Percentiles rank a stretch among this genome's conserved stretches.
phyloP scores from a whole-genome alignment of 2,888 invertebrate genomes.

The Ditylenchus weischeri region DNA sequence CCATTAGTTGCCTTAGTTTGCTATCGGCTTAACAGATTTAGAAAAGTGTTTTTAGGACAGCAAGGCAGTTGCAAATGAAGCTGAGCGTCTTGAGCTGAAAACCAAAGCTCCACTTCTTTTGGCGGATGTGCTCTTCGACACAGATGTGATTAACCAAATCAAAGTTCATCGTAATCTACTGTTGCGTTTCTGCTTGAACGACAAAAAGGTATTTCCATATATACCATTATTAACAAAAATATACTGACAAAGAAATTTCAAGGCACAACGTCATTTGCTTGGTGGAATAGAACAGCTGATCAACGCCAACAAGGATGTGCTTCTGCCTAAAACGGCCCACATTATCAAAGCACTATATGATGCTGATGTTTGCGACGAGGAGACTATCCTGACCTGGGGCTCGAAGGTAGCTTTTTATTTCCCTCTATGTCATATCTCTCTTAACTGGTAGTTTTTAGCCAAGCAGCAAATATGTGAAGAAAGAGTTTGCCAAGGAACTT shows the following conservation, averaged over 20 bases:
- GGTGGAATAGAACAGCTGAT: slow-evolving; percentile 87
- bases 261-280: slow-evolving; percentile 74
- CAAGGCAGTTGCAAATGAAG: slow-evolving; percentile 73
- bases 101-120: slow-evolving; percentile 86
- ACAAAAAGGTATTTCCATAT: slow-evolving; percentile 42
- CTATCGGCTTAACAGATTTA: too few species aligned
- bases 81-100: slow-evolving; percentile 86
- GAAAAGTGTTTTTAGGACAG: slow-evolving; percentile 60
- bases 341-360: slow-evolving; percentile 90
- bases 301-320: slow-evolving; percentile 62
- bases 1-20: too few species aligned
- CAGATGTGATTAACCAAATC: slow-evolving; percentile 66
- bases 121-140: slow-evolving; percentile 77
- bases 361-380: slow-evolving; percentile 87
- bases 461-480: slow-evolving; percentile 86
- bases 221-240: slow-evolving; percentile 65
- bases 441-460: slow-evolving; percentile 56
- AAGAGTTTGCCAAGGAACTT: slow-evolving; percentile 80
- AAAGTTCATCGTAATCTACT: slow-evolving; percentile 75
- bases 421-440: background rate
- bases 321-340: slow-evolving; percentile 83
- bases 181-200: slow-evolving; percentile 49
- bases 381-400: slow-evolving; percentile 88
- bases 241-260: slow-evolving; percentile 64
- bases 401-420: slow-evolving; percentile 70